A percentile compares a stretch with the other conserved stretches of the same genome.
phyloP scores from a whole-genome alignment of 2,113 vertebrate species.

The Macrotis lagotis region DNA sequence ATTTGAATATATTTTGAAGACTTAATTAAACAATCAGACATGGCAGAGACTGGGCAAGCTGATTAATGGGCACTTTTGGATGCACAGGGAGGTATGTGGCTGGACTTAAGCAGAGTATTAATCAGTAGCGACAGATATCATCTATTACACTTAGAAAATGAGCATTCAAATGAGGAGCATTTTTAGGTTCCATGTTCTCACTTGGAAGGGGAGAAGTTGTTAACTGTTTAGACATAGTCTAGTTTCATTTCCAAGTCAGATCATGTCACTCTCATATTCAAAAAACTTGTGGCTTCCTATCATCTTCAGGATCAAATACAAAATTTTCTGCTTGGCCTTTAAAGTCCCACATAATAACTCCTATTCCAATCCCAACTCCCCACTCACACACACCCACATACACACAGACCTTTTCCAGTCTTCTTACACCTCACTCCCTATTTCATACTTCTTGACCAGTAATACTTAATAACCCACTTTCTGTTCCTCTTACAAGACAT shows the following conservation, averaged over 20 bases:
- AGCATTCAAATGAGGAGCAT: not conserved
- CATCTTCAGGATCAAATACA: not conserved
- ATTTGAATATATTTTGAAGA: not conserved
- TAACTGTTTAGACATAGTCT: not conserved
- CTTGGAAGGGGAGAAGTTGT: not conserved
- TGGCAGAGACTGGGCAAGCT: not conserved
- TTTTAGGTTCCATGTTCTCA: not conserved
- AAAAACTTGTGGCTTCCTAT: not conserved
- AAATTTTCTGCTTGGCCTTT: not conserved
- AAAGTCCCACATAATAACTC: not conserved
- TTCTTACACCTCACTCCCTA: not conserved
- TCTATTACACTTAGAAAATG: not conserved
- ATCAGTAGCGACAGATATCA: not conserved
- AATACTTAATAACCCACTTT: not conserved
- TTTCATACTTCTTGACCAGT: not conserved
- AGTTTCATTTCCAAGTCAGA: not conserved
- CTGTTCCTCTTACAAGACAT: not conserved
- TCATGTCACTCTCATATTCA: not conserved
- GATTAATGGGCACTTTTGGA: not conserved
- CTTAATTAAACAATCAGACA: constrained; percentile 5
- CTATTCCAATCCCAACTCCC: no score
- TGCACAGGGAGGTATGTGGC: not conserved
- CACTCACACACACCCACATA: no score
- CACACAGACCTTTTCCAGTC: not conserved
- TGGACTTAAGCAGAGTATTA: not conserved